Evolutionary conservation across 2,113 vertebrate genomes (phyloP).

Genomic region (Trogon melanurus): DNA sequence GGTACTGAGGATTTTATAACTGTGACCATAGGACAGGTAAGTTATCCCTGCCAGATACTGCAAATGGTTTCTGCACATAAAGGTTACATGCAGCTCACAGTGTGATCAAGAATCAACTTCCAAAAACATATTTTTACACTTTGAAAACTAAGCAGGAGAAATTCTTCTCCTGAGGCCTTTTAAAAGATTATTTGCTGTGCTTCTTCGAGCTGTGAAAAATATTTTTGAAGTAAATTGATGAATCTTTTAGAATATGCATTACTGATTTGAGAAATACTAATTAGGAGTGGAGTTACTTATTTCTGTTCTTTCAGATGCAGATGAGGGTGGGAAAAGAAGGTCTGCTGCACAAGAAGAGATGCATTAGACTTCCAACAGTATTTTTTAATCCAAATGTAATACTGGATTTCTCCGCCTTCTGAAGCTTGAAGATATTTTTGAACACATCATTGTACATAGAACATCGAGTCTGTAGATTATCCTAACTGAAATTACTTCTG

Average conservation of each 20-base stretch:
- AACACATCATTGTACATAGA: not conserved
- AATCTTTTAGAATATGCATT: not conserved
- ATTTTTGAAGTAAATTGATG: not conserved
- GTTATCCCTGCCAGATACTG: not conserved
- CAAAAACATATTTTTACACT: not conserved
- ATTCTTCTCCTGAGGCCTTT: not conserved
- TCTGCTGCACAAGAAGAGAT: not conserved
- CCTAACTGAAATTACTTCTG: not conserved
- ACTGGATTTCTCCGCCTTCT: not conserved
- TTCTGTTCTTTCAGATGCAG: not conserved
- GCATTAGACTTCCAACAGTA: not conserved
- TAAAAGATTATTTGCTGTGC: not conserved
- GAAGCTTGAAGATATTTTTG: not conserved
- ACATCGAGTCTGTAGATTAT: not conserved
- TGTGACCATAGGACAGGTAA: not conserved
- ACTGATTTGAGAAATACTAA: not conserved
- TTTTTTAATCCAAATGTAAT: not conserved
- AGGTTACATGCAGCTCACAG: not conserved
- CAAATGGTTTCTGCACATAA: not conserved
- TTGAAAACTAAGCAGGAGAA: not conserved
- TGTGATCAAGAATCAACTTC: not conserved
- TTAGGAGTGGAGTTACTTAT: not conserved
- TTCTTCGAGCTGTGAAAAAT: not conserved
- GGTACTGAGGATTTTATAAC: not conserved
- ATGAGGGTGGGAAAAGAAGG: not conserved